phyloP scores from a whole-genome alignment of 2,113 vertebrate species.

The Eira barbara region DNA sequence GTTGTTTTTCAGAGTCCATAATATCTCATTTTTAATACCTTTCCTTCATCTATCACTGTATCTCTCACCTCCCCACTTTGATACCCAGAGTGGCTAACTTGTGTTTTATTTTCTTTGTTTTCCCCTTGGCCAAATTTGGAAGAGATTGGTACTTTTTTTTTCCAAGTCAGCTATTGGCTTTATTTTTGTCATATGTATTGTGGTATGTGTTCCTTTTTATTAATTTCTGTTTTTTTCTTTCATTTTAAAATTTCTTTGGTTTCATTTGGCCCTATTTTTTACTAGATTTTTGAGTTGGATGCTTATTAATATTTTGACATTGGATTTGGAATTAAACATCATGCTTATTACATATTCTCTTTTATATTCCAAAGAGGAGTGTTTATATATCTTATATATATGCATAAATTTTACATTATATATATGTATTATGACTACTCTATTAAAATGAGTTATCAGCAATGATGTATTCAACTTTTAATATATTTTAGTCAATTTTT shows the following conservation, averaged over 20 bases:
- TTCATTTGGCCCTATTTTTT: not conserved
- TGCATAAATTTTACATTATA: not conserved
- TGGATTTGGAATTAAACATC: not conserved
- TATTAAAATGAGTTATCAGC: not conserved
- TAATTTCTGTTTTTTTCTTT: not conserved
- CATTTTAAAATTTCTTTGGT: not conserved
- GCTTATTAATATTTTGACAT: not conserved
- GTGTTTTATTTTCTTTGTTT: not conserved
- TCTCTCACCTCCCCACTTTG: not conserved
- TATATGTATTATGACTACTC: not conserved
- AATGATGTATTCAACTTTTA: not conserved
- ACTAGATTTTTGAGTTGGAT: not conserved
- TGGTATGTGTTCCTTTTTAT: not conserved
- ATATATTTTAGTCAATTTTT: not conserved
- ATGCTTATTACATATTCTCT: not conserved
- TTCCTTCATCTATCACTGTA: not conserved
- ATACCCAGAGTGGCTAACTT: not conserved
- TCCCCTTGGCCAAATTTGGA: not conserved
- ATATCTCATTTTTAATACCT: not conserved
- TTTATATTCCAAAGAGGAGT: not conserved
- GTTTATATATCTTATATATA: not conserved
- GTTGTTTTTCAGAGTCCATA: too few species aligned
- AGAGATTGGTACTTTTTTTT: not conserved
- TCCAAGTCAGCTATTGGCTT: not conserved
- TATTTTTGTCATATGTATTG: not conserved